These are phyloP conservation scores for Apteryx owenii DNA, from an alignment of 2,113 vertebrate genomes.

Conservation along the genomic window DNA sequence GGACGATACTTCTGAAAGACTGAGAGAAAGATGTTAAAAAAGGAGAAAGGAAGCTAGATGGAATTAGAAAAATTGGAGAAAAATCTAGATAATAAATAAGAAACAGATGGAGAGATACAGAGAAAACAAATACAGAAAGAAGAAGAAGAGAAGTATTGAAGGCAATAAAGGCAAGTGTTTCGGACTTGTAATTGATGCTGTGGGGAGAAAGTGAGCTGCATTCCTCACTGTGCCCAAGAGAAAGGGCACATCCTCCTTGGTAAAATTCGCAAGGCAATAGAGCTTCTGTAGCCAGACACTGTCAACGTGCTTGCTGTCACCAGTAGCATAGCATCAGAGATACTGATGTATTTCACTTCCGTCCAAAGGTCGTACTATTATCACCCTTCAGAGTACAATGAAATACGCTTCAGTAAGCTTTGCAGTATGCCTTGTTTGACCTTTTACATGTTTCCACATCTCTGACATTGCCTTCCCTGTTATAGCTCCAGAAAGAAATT, in stretches of 20 bases:
- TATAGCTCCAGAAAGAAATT: not conserved
- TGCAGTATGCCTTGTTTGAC: not conserved
- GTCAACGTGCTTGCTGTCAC: not conserved
- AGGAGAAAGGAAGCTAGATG: not conserved
- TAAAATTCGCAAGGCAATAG: not conserved
- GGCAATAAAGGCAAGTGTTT: not conserved
- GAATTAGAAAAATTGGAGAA: not conserved
- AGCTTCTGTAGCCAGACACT: not conserved
- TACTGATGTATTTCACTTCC: not conserved
- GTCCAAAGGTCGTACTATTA: not conserved
- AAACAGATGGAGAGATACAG: not conserved
- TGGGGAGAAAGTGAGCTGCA: not conserved
- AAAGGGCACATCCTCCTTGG: not conserved
- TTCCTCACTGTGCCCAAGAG: not conserved
- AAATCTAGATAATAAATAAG: constrained; percentile 10
- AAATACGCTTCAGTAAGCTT: not conserved
- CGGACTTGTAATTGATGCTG: not conserved
- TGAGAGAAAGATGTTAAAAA: not conserved
- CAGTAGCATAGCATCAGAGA: not conserved
- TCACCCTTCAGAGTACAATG: not conserved
- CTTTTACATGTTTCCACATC: not conserved
- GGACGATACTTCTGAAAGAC: not conserved
- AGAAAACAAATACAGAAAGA: not conserved
- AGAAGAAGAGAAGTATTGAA: not conserved
- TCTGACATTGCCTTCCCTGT: not conserved